Evolutionary conservation across 2,797 vertebrate species (phyloP).

Genomic region (Rhynchotus rufescens): DNA sequence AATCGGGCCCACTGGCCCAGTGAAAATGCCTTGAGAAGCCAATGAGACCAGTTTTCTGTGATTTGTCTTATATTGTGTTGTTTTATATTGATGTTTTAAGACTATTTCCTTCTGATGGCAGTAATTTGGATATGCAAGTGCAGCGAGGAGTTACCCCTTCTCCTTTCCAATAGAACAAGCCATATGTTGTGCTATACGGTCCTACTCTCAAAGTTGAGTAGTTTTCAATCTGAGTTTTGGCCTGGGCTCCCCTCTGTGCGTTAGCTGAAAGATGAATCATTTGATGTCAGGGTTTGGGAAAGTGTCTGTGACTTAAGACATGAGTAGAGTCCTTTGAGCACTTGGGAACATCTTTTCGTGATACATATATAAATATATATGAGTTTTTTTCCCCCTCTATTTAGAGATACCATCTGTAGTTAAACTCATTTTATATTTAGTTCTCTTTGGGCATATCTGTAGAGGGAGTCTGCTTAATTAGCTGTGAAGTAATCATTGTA

Average conservation of each 20-base stretch:
- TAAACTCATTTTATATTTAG: neutral
- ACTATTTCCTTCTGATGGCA: neutral
- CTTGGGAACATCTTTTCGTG: neutral
- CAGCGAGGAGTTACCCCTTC: neutral
- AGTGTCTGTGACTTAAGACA: neutral
- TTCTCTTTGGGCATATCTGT: neutral
- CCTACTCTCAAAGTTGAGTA: neutral
- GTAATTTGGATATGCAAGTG: neutral
- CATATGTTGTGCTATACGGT: neutral
- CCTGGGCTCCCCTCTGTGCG: neutral
- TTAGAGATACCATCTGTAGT: neutral
- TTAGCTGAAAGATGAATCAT: neutral
- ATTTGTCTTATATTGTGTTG: neutral
- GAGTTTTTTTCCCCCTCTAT: neutral
- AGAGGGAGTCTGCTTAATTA: neutral
- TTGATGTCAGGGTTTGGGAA: neutral
- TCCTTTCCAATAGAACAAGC: neutral
- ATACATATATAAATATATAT: no score
- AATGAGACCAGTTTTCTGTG: neutral
- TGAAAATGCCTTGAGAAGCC: neutral
- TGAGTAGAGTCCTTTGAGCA: neutral
- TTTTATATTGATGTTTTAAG: neutral
- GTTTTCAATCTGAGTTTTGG: neutral
- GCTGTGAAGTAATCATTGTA: neutral
- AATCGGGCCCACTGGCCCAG: neutral